Evolutionary conservation across 2,113 vertebrate genomes (phyloP).

Genomic region (Natator depressus): DNA sequence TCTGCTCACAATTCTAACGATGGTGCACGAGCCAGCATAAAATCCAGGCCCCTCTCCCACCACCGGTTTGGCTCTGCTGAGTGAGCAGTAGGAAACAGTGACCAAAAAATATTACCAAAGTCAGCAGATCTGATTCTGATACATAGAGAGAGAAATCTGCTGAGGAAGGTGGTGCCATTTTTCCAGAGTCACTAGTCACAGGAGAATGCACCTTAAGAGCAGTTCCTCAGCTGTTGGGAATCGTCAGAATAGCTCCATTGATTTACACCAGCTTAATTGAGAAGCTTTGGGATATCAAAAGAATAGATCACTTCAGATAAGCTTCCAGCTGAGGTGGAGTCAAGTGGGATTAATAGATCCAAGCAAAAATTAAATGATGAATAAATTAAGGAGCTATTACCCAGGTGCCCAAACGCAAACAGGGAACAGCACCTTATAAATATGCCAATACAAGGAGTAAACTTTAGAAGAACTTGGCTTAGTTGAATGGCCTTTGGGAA

Average conservation of each 20-base stretch:
- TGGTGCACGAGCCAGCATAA: slow-evolving; percentile 30
- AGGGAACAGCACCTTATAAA: not conserved
- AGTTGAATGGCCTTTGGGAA: not conserved
- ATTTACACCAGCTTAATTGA: not conserved
- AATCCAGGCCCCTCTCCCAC: not conserved
- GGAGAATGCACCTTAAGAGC: not conserved
- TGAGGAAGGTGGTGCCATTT: not conserved
- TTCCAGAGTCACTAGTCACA: not conserved
- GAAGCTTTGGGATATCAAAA: not conserved
- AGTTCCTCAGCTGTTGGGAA: not conserved
- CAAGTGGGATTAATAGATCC: not conserved
- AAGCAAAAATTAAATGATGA: not conserved
- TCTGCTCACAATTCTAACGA: slow-evolving; percentile 39
- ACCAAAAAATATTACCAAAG: not conserved
- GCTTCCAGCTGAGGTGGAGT: not conserved
- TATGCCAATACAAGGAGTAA: not conserved
- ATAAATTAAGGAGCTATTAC: not conserved
- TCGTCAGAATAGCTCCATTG: not conserved
- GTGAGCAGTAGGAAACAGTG: slow-evolving; percentile 7
- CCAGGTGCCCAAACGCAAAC: not conserved
- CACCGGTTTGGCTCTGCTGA: not conserved
- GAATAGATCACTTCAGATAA: not conserved
- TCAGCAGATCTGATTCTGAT: slow-evolving; percentile 19
- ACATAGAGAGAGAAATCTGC: not conserved
- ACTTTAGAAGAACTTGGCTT: not conserved